Base-by-base conservation (phyloP, 2,113 vertebrate genomes). In the Leptobrachium leishanense region DNA sequence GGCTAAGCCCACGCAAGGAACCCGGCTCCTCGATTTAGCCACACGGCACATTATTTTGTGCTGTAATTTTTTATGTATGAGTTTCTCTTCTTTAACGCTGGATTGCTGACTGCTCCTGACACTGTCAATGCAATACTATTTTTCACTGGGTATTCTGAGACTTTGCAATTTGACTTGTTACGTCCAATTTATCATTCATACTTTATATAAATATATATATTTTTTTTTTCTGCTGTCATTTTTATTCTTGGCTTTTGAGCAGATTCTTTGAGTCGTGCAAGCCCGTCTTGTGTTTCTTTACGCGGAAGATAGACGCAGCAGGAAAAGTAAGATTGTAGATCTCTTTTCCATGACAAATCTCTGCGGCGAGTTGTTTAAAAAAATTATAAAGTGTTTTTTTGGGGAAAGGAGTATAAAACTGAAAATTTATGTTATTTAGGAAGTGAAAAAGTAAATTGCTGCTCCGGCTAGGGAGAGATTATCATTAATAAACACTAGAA, bases 151-250 rank as follows among this genome's bases (percentile, higher is more conserved):
- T 42, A 72, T 72, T 72, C 50, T 55, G 20, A 54, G 50, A 50
- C 50, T 72, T 57, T 72, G 70, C 70, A 55, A 72, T 72, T 72
- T 72, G 70, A 72, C 40, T 55, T 72, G 70, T 72, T 72, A 72
- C 50, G 70, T 72, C 46, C 70, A 72, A 72, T 72, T 72, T 72
- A 72, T 72, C 70, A 72, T 72, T 72, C 50, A 72, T 57, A 41
- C 55, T 59, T 59, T 59, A 4, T 15, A 13, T 59, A 13, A 8
- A 1, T 54, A 8, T 54, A 8, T 1, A 8, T 54, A 2, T 54
- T 54, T 54, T 54, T 72, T 72, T 40, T 46, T 55, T 41, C 31
- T 10, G 2, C 31, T 72, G 70, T 6, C 70, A 41, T 40, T 72
- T 55, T 72, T 57, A 55, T 46, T 40, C 31, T 5, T 0, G n/a